A percentile compares a stretch with the other conserved stretches of the same genome.
Evolutionary conservation across 2,113 vertebrate genomes (phyloP).

Genomic region (Lepus europaeus): DNA sequence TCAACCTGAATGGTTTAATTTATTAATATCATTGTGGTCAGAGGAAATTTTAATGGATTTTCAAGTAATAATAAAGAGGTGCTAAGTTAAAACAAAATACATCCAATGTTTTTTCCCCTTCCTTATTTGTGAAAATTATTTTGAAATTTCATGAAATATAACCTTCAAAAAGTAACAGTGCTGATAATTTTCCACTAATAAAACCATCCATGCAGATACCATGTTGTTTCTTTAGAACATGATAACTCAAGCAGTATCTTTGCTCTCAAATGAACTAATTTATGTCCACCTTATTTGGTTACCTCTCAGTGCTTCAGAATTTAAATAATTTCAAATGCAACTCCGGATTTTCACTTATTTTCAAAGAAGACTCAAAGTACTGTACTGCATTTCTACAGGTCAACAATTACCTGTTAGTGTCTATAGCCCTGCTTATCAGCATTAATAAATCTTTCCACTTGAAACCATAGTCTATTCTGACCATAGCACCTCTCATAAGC

Average conservation of each 20-base stretch:
- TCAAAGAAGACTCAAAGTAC: neutral
- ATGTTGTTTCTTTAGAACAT: neutral
- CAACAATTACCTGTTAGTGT: neutral
- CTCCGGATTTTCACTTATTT: neutral
- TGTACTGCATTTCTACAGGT: neutral
- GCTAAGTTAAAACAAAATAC: neutral
- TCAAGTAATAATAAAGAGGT: neutral
- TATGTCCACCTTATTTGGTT: neutral
- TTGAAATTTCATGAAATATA: neutral
- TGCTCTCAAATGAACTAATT: neutral
- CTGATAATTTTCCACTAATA: neutral
- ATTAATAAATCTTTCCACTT: neutral
- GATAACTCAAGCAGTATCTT: neutral
- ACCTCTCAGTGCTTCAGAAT: neutral
- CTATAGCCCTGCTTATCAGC: neutral
- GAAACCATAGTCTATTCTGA: neutral
- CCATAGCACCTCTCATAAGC: neutral
- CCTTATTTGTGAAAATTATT: neutral
- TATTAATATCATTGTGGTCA: neutral
- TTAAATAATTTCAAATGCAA: slow-evolving; percentile 28
- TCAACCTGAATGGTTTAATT: slow-evolving; percentile 37
- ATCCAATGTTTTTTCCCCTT: neutral
- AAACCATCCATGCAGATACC: neutral
- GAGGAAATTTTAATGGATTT: neutral
- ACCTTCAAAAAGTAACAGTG: neutral